A percentile compares a stretch with the other conserved stretches of the same genome.
phyloP scores from a whole-genome alignment of 2,888 invertebrate genomes.

The Stenoptilia bipunctidactyla region DNA sequence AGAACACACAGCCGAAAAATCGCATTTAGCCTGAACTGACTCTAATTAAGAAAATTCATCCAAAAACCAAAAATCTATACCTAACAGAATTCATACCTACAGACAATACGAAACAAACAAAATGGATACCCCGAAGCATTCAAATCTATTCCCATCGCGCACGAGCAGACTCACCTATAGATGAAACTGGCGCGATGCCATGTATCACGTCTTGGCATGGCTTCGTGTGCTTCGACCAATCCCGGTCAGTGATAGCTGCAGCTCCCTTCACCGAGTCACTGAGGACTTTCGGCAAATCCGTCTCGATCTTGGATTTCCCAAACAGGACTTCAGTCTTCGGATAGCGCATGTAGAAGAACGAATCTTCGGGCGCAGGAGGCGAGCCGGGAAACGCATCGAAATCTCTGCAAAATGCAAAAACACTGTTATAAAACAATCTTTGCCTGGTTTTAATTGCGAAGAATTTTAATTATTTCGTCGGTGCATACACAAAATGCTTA shows the following conservation, averaged over 20 bases:
- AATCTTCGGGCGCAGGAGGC: constrained; percentile 81
- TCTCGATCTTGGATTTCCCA: constrained; percentile 32
- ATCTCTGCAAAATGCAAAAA: constrained; percentile 37
- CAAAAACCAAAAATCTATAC: too few species aligned
- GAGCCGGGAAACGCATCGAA: constrained; percentile 68
- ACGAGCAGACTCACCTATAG: background rate
- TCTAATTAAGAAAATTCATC: too few species aligned
- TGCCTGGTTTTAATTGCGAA: background rate
- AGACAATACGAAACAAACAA: too few species aligned
- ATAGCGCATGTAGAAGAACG: constrained; percentile 79
- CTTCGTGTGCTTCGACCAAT: constrained; percentile 76
- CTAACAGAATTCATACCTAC: too few species aligned
- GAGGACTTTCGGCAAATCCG: constrained; percentile 27
- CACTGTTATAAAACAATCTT: background rate
- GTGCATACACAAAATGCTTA: too few species aligned
- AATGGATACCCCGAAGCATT: too few species aligned
- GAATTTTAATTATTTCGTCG: too few species aligned
- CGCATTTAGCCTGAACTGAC: too few species aligned
- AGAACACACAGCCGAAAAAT: too few species aligned
- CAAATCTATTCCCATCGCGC: too few species aligned
- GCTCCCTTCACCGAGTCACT: constrained; percentile 27
- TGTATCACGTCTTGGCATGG: constrained; percentile 76
- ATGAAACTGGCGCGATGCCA: constrained; percentile 48
- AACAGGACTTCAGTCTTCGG: constrained; percentile 57
- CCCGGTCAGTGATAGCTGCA: constrained; percentile 34